phyloP scores from a whole-genome alignment of 2,888 invertebrate genomes.

The Stomorhina lunata region DNA sequence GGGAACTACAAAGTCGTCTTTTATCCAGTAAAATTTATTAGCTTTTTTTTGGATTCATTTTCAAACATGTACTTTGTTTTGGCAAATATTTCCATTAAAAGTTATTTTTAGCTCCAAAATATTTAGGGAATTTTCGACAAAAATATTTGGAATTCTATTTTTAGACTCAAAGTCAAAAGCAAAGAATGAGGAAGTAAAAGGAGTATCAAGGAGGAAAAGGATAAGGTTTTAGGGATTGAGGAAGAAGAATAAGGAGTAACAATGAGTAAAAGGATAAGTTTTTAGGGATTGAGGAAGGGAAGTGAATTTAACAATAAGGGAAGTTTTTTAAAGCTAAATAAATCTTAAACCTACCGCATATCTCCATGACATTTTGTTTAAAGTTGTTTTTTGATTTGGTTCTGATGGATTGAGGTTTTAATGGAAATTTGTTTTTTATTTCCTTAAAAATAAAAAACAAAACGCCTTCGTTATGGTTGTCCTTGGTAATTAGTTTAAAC shows the following conservation, averaged over 20 bases:
- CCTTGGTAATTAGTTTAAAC: slow-evolving; percentile 51
- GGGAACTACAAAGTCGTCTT: no score
- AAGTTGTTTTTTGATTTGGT: slow-evolving; percentile 36
- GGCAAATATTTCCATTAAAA: neutral
- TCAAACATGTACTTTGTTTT: neutral
- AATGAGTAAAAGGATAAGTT: no score
- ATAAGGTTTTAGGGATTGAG: neutral
- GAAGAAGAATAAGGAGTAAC: no score
- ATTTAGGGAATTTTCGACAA: neutral
- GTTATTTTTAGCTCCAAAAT: slow-evolving; percentile 5
- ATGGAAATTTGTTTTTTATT: slow-evolving; percentile 27
- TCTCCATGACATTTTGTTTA: slow-evolving; percentile 72
- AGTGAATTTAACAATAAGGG: no score
- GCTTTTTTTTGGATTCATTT: slow-evolving; percentile 31
- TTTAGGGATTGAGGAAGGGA: no score
- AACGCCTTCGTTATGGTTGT: slow-evolving; percentile 47
- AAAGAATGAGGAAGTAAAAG: neutral
- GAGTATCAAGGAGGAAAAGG: neutral
- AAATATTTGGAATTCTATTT: neutral
- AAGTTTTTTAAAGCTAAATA: no score
- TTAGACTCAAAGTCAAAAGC: neutral
- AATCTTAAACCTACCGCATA: slow-evolving; percentile 75
- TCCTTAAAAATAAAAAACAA: slow-evolving; percentile 4
- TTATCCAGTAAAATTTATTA: no score
- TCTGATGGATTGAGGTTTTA: slow-evolving; percentile 14